Conservation (phyloP, 1,140 invertebrate genomes). For the Mya arenaria region DNA sequence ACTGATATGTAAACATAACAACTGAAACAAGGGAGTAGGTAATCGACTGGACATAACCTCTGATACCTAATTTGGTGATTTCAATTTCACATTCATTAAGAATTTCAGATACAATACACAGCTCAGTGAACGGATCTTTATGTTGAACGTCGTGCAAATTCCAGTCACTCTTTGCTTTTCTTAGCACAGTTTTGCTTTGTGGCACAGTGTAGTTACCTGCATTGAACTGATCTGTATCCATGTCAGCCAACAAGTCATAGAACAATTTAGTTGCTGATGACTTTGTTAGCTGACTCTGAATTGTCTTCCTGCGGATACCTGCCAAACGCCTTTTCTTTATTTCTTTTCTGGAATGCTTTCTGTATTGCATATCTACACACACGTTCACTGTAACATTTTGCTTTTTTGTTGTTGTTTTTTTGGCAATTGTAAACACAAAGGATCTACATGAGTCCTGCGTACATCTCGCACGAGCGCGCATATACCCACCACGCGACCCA, state of each 20-base stretch:
- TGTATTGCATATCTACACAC: background rate
- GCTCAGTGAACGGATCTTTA: constrained; percentile 2
- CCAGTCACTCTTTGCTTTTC: constrained; percentile 18
- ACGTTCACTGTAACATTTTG: background rate
- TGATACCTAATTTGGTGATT: background rate
- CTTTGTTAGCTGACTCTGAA: background rate
- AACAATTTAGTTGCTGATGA: background rate
- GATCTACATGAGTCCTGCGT: background rate
- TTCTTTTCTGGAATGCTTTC: background rate
- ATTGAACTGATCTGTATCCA: background rate
- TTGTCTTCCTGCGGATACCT: background rate
- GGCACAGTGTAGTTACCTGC: background rate
- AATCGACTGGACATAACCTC: background rate
- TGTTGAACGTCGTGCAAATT: constrained; percentile 3
- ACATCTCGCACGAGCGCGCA: background rate
- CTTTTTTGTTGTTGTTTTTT: background rate
- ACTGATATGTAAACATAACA: background rate
- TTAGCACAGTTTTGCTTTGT: background rate
- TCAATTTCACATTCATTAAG: background rate
- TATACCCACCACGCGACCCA: background rate
- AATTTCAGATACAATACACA: background rate
- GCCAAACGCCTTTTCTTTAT: background rate
- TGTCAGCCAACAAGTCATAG: background rate
- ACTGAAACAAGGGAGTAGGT: background rate
- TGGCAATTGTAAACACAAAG: background rate